Conservation (phyloP, 2,888 invertebrate genomes). For the Trachelus tabidus region DNA sequence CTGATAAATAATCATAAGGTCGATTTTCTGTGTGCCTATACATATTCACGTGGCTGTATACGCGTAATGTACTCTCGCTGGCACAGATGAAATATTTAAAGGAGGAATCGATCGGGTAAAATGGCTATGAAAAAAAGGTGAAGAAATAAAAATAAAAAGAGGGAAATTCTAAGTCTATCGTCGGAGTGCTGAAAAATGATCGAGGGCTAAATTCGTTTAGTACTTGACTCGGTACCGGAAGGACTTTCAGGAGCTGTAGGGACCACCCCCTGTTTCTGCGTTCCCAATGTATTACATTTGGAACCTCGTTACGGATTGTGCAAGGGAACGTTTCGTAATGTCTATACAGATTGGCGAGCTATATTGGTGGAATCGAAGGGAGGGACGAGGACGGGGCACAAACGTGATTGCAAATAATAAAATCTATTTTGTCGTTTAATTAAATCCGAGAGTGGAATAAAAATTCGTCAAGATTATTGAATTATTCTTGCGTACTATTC, state of each 20-base stretch:
- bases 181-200: background rate
- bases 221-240: constrained; percentile 3
- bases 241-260: background rate
- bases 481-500: constrained; percentile 43
- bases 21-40: background rate
- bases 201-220: constrained; percentile 1
- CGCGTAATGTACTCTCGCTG: background rate
- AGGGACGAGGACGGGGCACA: constrained; percentile 6
- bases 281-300: background rate
- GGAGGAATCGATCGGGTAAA: background rate
- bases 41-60: background rate
- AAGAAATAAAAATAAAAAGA: background rate
- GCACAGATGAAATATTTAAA: background rate
- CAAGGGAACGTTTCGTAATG: background rate
- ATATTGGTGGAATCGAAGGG: background rate
- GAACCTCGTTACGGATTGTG: constrained; percentile 2
- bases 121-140: background rate
- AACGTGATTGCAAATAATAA: constrained; percentile 57
- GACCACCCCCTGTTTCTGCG: background rate
- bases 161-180: background rate
- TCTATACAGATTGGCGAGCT: background rate
- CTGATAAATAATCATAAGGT: constrained; percentile 62
- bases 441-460: constrained; percentile 54
- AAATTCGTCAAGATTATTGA: constrained; percentile 56
- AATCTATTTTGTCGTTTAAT: constrained; percentile 60